These are phyloP conservation scores for Rhea pennata DNA, from an alignment of 2,113 vertebrate species.

Conservation along the genomic window DNA sequence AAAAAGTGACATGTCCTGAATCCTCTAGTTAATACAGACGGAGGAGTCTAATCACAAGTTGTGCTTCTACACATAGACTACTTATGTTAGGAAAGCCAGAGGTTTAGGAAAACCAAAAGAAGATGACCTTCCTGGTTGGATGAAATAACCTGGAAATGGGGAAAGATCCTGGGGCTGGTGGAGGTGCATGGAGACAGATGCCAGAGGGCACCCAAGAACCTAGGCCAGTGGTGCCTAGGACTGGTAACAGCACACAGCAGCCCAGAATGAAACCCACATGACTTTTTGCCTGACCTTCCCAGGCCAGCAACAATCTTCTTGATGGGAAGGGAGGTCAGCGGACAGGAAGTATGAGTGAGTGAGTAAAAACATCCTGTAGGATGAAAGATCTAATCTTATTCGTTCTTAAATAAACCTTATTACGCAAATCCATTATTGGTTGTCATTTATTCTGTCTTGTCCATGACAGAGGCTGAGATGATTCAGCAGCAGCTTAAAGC, in stretches of 20 bases:
- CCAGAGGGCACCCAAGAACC: neutral
- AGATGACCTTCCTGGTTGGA: neutral
- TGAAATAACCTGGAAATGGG: neutral
- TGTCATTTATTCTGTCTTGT: neutral
- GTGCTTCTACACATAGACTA: neutral
- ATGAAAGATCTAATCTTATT: neutral
- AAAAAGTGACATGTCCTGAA: neutral
- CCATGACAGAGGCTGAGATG: neutral
- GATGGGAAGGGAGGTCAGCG: neutral
- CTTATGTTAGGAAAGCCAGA: neutral
- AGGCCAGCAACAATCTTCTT: fast-evolving
- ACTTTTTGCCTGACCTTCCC: neutral
- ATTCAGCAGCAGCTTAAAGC: neutral
- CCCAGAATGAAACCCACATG: neutral
- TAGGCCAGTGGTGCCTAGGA: neutral
- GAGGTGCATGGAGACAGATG: neutral
- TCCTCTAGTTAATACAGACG: neutral
- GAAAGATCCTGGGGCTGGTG: neutral
- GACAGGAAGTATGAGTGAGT: neutral
- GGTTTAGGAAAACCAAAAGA: neutral
- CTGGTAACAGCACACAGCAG: neutral
- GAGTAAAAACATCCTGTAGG: neutral
- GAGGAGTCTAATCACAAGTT: neutral
- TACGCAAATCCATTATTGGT: neutral
- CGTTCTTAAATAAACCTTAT: neutral